Conservation (phyloP, 2,797 vertebrate genomes). For the Molossus molossus region DNA sequence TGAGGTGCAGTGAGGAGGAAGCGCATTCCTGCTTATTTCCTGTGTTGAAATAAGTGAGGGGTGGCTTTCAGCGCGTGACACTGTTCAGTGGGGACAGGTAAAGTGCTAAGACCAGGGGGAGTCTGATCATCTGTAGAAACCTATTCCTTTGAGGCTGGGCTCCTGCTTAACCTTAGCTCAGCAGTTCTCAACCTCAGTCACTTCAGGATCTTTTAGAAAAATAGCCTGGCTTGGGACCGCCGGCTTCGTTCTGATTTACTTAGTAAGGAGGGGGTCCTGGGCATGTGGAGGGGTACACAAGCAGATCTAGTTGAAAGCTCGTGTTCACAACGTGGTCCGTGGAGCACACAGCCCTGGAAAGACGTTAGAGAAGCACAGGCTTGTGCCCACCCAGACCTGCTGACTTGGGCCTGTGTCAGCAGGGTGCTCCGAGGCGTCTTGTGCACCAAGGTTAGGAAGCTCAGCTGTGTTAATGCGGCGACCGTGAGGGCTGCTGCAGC, state of each 20-base stretch:
- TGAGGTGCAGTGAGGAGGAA: not conserved
- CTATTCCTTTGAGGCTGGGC: not conserved
- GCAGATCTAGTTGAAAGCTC: not conserved
- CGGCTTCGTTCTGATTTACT: not conserved
- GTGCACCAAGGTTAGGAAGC: not conserved
- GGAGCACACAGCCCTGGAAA: not conserved
- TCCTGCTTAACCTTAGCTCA: not conserved
- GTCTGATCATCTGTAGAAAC: not conserved
- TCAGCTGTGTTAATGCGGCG: no score
- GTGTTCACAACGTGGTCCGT: not conserved
- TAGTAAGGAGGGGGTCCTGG: not conserved
- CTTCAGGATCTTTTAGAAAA: not conserved
- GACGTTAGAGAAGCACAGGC: not conserved
- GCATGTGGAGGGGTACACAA: not conserved
- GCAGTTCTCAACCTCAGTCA: not conserved
- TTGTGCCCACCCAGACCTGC: not conserved
- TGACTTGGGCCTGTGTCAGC: not conserved
- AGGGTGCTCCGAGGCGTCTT: not conserved
- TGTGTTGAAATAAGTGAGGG: slow-evolving; percentile 2
- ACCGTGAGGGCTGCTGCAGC: not conserved
- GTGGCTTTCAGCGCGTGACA: not conserved
- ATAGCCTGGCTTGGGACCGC: not conserved
- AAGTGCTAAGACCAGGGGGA: not conserved
- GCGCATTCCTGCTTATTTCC: not conserved
- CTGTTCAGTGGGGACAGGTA: not conserved